Conservation (phyloP, 1,140 invertebrate genomes). For the Bombus sibiricus region DNA sequence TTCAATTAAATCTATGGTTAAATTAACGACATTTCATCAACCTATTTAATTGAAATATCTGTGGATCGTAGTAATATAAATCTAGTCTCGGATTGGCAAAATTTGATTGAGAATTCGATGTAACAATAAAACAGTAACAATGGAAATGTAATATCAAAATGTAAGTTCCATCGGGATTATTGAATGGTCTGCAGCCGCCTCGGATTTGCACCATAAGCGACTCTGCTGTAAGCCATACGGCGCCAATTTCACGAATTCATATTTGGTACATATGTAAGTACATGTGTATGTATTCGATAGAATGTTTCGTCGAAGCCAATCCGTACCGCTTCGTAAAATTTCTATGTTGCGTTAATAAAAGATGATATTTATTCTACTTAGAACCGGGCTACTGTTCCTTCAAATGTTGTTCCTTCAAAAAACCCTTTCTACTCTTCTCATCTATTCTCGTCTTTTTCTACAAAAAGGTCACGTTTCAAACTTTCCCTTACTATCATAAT, state of each 20-base stretch:
- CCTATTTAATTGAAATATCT: neutral
- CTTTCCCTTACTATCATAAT: too few relatives aligned
- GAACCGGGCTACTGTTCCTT: neutral
- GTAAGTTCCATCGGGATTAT: slow-evolving; percentile 5
- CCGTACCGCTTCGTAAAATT: neutral
- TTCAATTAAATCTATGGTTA: neutral
- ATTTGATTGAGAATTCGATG: neutral
- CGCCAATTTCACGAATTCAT: neutral
- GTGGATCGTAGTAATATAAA: neutral
- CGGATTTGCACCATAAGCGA: slow-evolving; percentile 13
- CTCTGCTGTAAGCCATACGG: neutral
- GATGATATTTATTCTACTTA: neutral
- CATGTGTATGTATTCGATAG: too few relatives aligned
- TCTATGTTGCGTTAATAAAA: neutral
- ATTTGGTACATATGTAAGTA: neutral
- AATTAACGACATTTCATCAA: neutral
- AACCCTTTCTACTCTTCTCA: neutral
- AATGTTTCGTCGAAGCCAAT: neutral
- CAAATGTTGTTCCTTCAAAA: neutral
- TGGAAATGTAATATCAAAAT: neutral
- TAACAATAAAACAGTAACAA: neutral
- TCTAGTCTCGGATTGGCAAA: neutral
- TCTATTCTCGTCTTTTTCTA: neutral
- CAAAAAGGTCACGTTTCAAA: too few relatives aligned
- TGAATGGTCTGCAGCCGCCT: neutral